Evolutionary conservation across 2,888 invertebrate genomes (phyloP).

Genomic region (Camponotus fellah): DNA sequence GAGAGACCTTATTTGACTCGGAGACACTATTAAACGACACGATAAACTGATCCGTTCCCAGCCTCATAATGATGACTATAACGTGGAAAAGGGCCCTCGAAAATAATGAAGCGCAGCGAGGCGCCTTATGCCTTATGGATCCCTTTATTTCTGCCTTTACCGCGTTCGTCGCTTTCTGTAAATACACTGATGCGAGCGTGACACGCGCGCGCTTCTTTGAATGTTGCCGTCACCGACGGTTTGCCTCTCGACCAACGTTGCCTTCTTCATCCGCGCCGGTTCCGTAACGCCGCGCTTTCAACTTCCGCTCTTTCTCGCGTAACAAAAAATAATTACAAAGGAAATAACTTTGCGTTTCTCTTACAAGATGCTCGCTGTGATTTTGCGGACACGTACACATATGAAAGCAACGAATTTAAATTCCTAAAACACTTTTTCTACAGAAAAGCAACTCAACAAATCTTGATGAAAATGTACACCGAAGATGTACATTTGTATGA

Average conservation of each 20-base stretch:
- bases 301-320: constrained; percentile 41
- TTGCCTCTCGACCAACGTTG: constrained; percentile 58
- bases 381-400: not conserved
- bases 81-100: constrained; percentile 32
- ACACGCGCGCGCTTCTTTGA: constrained; percentile 73
- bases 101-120: constrained; percentile 59
- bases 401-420: not conserved
- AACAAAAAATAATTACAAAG: constrained; percentile 34
- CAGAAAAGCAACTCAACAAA: not conserved
- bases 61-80: constrained; percentile 37
- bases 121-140: constrained; percentile 62
- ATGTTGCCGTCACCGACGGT: constrained; percentile 65
- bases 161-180: constrained; percentile 63
- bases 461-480: not conserved
- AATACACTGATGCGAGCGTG: constrained; percentile 59
- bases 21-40: constrained; percentile 62
- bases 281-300: constrained; percentile 36
- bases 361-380: not conserved
- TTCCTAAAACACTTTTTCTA: not conserved
- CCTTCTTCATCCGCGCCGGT: constrained; percentile 24
- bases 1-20: constrained; percentile 59
- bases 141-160: constrained; percentile 65
- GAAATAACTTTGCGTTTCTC: not conserved
- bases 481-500: too few relatives aligned
- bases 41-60: constrained; percentile 18